These are phyloP conservation scores for Hirtodrosophila histrioides DNA, from an alignment of 2,888 invertebrate genomes.

Conservation along the genomic window DNA sequence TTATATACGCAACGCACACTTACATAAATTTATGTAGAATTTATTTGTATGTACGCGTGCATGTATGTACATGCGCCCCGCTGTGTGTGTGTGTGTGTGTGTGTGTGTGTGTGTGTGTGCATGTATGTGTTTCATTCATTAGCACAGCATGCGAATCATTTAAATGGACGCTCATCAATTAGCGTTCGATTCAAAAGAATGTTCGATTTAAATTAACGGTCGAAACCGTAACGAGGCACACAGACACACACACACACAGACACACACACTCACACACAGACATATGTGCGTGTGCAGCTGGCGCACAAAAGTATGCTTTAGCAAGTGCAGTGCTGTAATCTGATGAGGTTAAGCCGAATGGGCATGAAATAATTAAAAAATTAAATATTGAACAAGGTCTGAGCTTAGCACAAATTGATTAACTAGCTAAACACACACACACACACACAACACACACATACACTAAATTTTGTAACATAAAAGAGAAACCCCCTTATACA, in stretches of 20 bases:
- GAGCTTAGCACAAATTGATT: slow-evolving; percentile 18
- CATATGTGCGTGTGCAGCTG: background rate
- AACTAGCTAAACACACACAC: background rate
- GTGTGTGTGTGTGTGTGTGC: background rate
- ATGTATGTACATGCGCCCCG: background rate
- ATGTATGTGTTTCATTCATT: slow-evolving; percentile 31
- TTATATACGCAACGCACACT: slow-evolving; percentile 39
- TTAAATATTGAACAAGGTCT: background rate
- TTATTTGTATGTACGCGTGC: background rate
- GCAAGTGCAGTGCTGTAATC: slow-evolving; percentile 9
- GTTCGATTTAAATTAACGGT: background rate
- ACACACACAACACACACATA: too few relatives aligned
- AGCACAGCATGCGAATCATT: slow-evolving; percentile 23
- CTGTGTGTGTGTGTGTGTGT: slow-evolving; percentile 1
- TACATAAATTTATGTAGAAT: slow-evolving; percentile 28
- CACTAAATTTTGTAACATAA: background rate
- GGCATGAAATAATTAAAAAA: slow-evolving; percentile 3
- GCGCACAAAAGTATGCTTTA: slow-evolving; percentile 42
- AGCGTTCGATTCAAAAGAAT: too few relatives aligned
- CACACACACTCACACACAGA: background rate
- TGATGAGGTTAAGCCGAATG: background rate
- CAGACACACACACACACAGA: background rate
- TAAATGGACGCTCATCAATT: background rate
- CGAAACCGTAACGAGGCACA: background rate
- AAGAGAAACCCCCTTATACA: slow-evolving; percentile 10